phyloP scores from a whole-genome alignment of 2,797 vertebrate genomes.

The Gymnoscopelus braueri region DNA sequence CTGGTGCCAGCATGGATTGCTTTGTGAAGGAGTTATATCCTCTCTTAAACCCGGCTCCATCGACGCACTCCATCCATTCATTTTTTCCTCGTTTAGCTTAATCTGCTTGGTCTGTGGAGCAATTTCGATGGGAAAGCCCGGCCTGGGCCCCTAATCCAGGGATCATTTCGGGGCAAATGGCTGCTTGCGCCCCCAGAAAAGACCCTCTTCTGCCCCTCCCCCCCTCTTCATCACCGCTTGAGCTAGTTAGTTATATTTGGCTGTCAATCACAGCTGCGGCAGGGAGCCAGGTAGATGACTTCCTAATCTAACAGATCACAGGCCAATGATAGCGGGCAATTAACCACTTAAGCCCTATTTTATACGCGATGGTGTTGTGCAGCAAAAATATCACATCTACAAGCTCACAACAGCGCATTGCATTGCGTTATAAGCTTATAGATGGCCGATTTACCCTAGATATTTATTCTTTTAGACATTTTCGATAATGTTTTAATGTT shows the following conservation, averaged over 20 bases:
- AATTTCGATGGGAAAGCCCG: constrained; percentile 54
- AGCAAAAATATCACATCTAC: too few species aligned
- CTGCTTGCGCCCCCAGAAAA: constrained; percentile 37
- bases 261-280: constrained; percentile 24
- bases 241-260: constrained; percentile 25
- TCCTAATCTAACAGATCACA: constrained; percentile 9
- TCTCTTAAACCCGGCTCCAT: constrained; percentile 47
- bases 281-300: constrained; percentile 19
- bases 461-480: too few species aligned
- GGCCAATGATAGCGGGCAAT: constrained; percentile 12
- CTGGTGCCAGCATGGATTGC: constrained; percentile 22
- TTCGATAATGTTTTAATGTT: too few species aligned
- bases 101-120: constrained; percentile 63
- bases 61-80: constrained; percentile 48
- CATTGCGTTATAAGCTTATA: too few species aligned
- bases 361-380: too few species aligned
- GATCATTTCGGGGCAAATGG: constrained; percentile 56
- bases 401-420: too few species aligned
- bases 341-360: too few species aligned
- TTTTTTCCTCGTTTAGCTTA: constrained; percentile 49
- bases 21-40: constrained; percentile 42
- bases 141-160: constrained; percentile 59
- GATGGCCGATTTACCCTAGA: too few species aligned
- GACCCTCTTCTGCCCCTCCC: constrained; percentile 33
- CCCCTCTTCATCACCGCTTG: constrained; percentile 39